Evolutionary conservation across 1,140 invertebrate genomes (phyloP), one percentile per base, ranked within the genome.

Genomic region (Atta colombica): DNA sequence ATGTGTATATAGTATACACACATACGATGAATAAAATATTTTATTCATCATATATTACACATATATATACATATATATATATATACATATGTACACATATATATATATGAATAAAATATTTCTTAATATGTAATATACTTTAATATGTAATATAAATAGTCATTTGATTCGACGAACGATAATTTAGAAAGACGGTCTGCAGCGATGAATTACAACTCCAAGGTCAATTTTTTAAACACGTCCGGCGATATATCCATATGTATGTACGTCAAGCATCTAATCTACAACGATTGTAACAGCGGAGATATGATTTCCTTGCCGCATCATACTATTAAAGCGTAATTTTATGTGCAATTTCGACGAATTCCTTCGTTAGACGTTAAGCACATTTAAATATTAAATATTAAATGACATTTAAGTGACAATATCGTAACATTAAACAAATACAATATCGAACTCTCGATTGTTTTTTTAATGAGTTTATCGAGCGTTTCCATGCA

Each of bases 161-260:
- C 10, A 5, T 68, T n/a, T 21, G 3, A 0, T 35, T 7, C n/a
- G 16, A 49, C 16, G 31, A 35, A 18, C 2, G 10, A 45, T 45
- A 3, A 10, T 45, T 39, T 39, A 39, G 49, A 51, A 14, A 51
- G 12, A 45, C 0, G n/a, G 1, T 8, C 16, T 35, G 8, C n/a
- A 4, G 28, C 18, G 6, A n/a, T n/a, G n/a, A 75, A 55, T 35
- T 74, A 55, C n/a, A 39, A 77, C 18, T 25, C 7, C 21, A 61
- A 77, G 31, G 74, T 61, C 35, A 77, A 8, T 31, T 39, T 75
- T 55, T 77, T 25, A 25, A 77, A 45, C 2, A 18, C 35, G 35
- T 77, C 55, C 35, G 55, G 35, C 0, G 21, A 61, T 35, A 39
- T 21, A 5, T 14, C 16, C 12, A 6, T 21, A 21, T 4, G 18